phyloP scores from a whole-genome alignment of 2,888 invertebrate genomes.

The Drosophila dives region DNA sequence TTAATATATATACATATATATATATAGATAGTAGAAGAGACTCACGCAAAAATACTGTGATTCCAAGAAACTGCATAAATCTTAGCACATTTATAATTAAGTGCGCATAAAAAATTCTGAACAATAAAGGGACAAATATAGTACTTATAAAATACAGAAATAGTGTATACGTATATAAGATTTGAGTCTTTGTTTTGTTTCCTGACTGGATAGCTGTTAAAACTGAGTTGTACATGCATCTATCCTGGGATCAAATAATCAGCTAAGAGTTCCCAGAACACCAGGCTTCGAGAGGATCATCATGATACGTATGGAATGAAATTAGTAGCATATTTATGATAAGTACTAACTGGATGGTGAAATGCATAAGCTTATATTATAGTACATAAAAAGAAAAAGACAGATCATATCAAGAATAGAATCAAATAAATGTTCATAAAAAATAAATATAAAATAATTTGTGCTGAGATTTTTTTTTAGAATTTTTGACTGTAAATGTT shows the following conservation, averaged over 20 bases:
- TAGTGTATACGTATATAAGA: neutral
- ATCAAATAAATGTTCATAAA: neutral
- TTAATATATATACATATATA: slow-evolving; percentile 31
- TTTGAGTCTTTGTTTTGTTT: slow-evolving; percentile 4
- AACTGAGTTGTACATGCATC: slow-evolving; percentile 2
- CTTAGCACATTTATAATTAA: slow-evolving; percentile 1
- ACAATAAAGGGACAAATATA: neutral
- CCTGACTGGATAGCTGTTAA: neutral
- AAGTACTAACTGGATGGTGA: neutral
- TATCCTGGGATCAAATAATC: slow-evolving; percentile 5
- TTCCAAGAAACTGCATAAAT: slow-evolving; percentile 12
- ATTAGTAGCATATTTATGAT: neutral
- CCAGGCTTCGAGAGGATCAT: neutral
- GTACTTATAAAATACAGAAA: neutral
- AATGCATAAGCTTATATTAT: neutral
- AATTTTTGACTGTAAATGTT: neutral
- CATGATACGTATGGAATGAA: neutral
- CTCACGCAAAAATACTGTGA: slow-evolving; percentile 32
- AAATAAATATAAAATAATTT: neutral
- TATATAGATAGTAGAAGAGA: slow-evolving; percentile 10
- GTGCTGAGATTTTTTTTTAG: neutral
- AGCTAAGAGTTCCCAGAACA: neutral
- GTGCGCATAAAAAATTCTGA: slow-evolving; percentile 26
- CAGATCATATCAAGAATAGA: neutral
- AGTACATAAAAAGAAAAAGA: no score